Percentiles rank a stretch among this genome's conserved stretches.
These are phyloP conservation scores for Rhodophaea formosa DNA, from an alignment of 2,888 invertebrate species.

Conservation along the genomic window DNA sequence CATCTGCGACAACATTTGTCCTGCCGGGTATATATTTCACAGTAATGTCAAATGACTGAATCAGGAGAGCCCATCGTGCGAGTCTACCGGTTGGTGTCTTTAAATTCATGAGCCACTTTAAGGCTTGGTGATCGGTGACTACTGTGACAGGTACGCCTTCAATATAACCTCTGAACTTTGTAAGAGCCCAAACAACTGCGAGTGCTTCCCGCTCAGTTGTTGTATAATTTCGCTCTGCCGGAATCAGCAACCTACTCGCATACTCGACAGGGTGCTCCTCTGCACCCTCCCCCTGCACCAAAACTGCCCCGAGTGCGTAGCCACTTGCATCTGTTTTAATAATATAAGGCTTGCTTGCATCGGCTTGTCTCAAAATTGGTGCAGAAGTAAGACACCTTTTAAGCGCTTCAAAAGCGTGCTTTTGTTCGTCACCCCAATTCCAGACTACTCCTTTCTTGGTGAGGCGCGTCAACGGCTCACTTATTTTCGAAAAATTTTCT, in stretches of 20 bases:
- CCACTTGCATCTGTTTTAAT: conserved; percentile 1
- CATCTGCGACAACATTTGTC: no score
- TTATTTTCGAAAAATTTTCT: conserved; percentile 29
- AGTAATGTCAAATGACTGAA: background rate
- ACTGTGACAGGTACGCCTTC: background rate
- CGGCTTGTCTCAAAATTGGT: no score
- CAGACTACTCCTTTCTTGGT: conserved; percentile 22
- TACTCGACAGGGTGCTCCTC: no score
- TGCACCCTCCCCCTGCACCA: conserved; percentile 3
- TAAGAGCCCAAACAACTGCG: background rate
- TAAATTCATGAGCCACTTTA: background rate
- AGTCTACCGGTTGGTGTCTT: background rate
- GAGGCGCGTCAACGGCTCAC: conserved; percentile 29
- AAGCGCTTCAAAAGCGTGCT: no score
- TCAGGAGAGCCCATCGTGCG: background rate
- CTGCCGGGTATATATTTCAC: background rate
- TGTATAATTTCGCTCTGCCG: background rate
- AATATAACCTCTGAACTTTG: background rate
- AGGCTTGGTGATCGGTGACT: background rate
- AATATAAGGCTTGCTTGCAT: no score
- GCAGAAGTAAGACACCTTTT: no score
- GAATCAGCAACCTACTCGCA: background rate
- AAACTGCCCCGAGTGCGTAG: background rate
- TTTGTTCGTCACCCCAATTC: conserved; percentile 24
- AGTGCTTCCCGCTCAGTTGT: background rate